Evolutionary conservation across 37 sponge, comb jelly and placozoan genomes (phyloP), one percentile per base, ranked within the genome.

Genomic region (Cladorhizidae sp.): DNA sequence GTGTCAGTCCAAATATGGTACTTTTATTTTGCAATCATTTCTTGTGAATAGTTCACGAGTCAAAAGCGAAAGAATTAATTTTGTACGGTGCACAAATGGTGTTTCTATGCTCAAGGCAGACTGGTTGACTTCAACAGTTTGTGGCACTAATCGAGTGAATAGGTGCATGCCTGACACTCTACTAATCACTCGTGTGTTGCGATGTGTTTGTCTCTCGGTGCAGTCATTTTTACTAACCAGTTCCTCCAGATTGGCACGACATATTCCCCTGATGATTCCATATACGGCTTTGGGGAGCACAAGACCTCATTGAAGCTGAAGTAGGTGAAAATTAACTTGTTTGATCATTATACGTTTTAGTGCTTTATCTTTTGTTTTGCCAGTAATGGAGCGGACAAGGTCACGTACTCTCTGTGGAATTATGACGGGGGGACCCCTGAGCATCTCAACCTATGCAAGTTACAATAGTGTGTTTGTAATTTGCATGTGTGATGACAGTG

Each of bases 221-320:
- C 76, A 88, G 92, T 96, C 29, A 55, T 64, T 17, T 96, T 88
- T 72, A 75, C 58, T 20, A 94, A 96, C 51, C 97, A 96, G 80
- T 96, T 86, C 63, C 80, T 96, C 57, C 39, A 59, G 36, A 73
- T 96, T 43, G 72, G 81, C 25, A 93, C 97, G 1, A 52, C 49
- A 18, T 87, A 93, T 8, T 92, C 97, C 32, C 25, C 26, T 1
- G 75, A 70, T 63, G 59, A 77, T 52, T 79, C 80, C 70, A 50
- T 96, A 25, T 96, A 96, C 78, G 97, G 97, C 52, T 78, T 96
- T 6, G 97, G 97, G 39, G 95, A 96, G 65, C 91, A 91, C 64
- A 73, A 77, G 25, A 54, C 67, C 29, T 17, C 40, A 17, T 65
- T 78, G 22, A 78, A 41, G 64, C 67, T 78, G 52, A 32, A 78